These are phyloP conservation scores for Babylonia areolata DNA, from an alignment of 1,140 invertebrate species.

Conservation along the genomic window DNA sequence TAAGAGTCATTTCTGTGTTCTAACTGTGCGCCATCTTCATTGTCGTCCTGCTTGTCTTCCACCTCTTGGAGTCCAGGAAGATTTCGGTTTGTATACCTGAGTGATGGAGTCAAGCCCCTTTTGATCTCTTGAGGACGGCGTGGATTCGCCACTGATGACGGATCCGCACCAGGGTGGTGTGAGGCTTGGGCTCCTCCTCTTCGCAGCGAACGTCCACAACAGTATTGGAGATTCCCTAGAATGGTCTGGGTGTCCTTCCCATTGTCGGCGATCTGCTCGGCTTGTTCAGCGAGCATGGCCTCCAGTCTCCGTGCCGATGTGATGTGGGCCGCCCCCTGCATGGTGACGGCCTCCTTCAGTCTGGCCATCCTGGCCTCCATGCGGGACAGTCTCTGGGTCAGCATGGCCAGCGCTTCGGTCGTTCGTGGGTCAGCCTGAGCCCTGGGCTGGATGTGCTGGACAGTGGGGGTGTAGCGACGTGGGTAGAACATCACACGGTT, in stretches of 20 bases:
- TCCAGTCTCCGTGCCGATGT: neutral
- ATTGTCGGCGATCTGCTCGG: neutral
- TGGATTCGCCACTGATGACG: too few relatives aligned
- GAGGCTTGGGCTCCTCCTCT: neutral
- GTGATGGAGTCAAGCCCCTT: too few relatives aligned
- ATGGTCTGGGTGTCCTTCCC: neutral
- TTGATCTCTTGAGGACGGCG: too few relatives aligned
- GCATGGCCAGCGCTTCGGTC: neutral
- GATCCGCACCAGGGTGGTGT: too few relatives aligned
- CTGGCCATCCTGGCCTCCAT: neutral
- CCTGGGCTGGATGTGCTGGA: neutral
- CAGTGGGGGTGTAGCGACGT: too few relatives aligned
- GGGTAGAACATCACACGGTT: neutral
- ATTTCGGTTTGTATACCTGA: too few relatives aligned
- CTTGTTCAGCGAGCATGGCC: neutral
- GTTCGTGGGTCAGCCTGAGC: too few relatives aligned
- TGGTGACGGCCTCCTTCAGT: constrained; percentile 1
- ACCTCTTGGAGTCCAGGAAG: too few relatives aligned
- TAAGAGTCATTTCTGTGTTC: neutral
- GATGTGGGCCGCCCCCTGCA: constrained; percentile 21
- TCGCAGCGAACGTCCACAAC: neutral
- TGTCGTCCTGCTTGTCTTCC: too few relatives aligned
- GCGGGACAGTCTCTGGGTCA: neutral
- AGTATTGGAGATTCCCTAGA: neutral
- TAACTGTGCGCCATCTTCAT: too few relatives aligned